Percentiles rank a stretch among this genome's conserved stretches.
These are phyloP conservation scores for Xestia sexstrigata DNA, from an alignment of 2,888 invertebrate species.

Conservation along the genomic window DNA sequence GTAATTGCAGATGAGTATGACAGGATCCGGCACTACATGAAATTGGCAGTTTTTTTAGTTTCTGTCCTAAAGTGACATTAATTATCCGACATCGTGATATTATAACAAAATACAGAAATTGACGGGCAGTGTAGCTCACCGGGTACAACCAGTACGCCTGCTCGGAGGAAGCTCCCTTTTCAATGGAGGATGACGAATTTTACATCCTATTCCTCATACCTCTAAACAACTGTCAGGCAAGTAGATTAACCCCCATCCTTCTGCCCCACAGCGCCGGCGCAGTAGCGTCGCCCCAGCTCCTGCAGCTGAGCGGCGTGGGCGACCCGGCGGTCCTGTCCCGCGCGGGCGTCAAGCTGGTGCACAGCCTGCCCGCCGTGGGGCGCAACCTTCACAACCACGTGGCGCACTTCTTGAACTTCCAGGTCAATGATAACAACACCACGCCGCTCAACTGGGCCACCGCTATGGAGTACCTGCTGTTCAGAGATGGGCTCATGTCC, in stretches of 20 bases:
- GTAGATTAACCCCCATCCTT: background rate
- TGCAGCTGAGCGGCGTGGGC: slow-evolving; percentile 97
- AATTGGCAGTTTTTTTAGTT: background rate
- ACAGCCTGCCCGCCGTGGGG: slow-evolving; percentile 95
- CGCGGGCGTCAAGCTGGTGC: slow-evolving; percentile 92
- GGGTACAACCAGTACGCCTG: background rate
- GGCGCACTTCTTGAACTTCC: slow-evolving; percentile 94
- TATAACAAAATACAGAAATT: background rate
- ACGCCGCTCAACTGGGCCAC: slow-evolving; percentile 97
- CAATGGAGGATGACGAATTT: background rate
- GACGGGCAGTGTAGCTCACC: background rate
- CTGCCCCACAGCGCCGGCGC: slow-evolving; percentile 92
- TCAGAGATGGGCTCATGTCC: slow-evolving; percentile 97
- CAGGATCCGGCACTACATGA: background rate
- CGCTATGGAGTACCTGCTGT: slow-evolving; percentile 97
- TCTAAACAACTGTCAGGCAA: background rate
- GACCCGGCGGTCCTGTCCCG: slow-evolving; percentile 93
- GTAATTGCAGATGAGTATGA: background rate
- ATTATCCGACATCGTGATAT: background rate
- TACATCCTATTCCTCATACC: background rate
- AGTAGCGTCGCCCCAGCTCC: slow-evolving; percentile 97
- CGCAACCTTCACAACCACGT: slow-evolving; percentile 97
- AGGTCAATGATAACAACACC: slow-evolving; percentile 96
- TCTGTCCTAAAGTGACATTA: background rate
- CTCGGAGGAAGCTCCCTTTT: background rate